Conservation (phyloP, 2,113 vertebrate species). For the Platysteira castanea region DNA sequence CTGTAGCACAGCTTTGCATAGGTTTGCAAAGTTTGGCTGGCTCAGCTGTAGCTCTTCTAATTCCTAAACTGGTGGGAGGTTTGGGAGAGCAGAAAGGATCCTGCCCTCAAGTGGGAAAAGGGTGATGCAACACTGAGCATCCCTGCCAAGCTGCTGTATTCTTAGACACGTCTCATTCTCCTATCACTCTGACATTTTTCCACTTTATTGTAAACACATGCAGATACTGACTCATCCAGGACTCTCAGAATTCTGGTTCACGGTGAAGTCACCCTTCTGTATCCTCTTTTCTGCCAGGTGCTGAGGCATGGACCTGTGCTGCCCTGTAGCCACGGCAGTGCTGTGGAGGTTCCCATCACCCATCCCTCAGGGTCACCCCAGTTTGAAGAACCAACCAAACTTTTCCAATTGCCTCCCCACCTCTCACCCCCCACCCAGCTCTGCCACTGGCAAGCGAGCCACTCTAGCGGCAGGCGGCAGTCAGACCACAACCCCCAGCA, state of each 20-base stretch:
- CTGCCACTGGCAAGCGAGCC: neutral
- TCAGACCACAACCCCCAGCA: neutral
- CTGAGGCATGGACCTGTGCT: neutral
- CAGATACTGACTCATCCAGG: constrained; percentile 6
- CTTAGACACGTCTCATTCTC: neutral
- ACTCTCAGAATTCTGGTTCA: neutral
- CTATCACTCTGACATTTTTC: constrained; percentile 9
- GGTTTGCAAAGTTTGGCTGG: neutral
- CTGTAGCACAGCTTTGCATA: neutral
- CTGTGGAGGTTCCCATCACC: neutral
- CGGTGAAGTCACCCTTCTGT: neutral
- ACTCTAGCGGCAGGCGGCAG: rapidly evolving
- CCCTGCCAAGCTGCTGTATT: constrained; percentile 18
- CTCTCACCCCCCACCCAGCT: neutral
- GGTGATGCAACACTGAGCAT: neutral
- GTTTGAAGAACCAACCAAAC: neutral
- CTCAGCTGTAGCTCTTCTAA: neutral
- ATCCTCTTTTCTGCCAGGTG: neutral
- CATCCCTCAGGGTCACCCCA: rapidly evolving
- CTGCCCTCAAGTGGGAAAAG: neutral
- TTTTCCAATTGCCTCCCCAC: neutral
- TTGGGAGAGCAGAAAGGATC: neutral
- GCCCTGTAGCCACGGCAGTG: neutral
- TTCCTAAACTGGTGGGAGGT: neutral
- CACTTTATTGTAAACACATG: neutral